Conservation (phyloP, 2,888 invertebrate genomes). For the Drosophila dives region DNA sequence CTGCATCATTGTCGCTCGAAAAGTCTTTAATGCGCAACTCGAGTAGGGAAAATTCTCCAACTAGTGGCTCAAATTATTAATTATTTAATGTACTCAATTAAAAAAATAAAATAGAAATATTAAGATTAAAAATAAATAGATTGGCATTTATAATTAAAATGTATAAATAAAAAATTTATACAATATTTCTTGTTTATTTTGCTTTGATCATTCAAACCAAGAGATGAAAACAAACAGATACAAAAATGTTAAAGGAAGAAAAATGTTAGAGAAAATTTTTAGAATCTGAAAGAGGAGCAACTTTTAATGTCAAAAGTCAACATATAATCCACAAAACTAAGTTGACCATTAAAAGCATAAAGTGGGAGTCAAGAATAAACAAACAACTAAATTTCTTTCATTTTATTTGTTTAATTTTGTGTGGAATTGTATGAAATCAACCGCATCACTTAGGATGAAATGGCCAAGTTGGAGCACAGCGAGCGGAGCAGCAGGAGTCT, state of each 20-base stretch:
- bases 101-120: not conserved
- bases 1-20: conserved; percentile 47
- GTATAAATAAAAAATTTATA: not conserved
- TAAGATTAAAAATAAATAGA: not conserved
- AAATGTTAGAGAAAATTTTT: too few relatives aligned
- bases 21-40: conserved; percentile 56
- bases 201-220: not conserved
- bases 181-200: not conserved
- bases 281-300: not conserved
- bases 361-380: conserved; percentile 22
- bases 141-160: not conserved
- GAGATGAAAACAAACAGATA: not conserved
- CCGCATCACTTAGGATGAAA: conserved; percentile 66
- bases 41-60: not conserved
- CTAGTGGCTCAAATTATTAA: not conserved
- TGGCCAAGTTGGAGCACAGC: conserved; percentile 54
- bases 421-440: conserved; percentile 13
- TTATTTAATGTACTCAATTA: not conserved
- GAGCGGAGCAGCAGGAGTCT: conserved; percentile 39
- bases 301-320: conserved; percentile 34
- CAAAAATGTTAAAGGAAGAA: not conserved
- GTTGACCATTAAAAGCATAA: conserved; percentile 25
- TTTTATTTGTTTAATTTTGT: conserved; percentile 21
- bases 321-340: conserved; percentile 30
- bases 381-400: conserved; percentile 46